These are phyloP conservation scores for Boulengeromyrus knoepffleri DNA, from an alignment of 2,113 vertebrate species.

Conservation along the genomic window DNA sequence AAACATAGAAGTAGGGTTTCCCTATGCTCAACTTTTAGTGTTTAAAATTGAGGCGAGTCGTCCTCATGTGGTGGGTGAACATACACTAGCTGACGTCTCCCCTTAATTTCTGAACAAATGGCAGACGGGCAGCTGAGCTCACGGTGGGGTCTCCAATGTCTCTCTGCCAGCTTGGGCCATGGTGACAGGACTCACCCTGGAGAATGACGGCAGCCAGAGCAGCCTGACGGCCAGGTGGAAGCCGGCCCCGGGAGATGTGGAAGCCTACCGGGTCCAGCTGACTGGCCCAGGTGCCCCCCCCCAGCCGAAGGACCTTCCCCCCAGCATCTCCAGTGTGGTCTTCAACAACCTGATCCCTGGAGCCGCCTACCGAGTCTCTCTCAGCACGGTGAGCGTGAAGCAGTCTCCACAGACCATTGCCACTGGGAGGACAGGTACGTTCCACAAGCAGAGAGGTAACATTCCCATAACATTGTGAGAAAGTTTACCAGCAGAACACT, in stretches of 20 bases:
- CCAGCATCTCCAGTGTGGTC: constrained; percentile 43
- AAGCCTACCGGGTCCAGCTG: constrained; percentile 62
- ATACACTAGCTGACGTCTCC: neutral
- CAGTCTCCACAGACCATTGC: constrained; percentile 58
- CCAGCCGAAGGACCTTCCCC: constrained; percentile 52
- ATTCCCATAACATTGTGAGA: neutral
- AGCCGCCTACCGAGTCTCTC: constrained; percentile 63
- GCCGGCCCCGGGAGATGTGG: constrained; percentile 66
- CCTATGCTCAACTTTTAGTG: neutral
- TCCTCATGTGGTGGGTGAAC: neutral
- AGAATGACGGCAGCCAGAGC: constrained; percentile 50
- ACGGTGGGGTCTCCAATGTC: neutral
- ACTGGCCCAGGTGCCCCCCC: constrained; percentile 48
- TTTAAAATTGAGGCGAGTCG: neutral
- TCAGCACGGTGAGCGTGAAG: constrained; percentile 64
- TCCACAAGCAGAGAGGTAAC: neutral
- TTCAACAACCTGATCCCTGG: constrained; percentile 71
- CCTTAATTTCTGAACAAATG: neutral
- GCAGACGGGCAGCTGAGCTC: neutral
- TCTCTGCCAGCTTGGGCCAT: constrained; percentile 60
- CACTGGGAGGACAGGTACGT: constrained; percentile 68
- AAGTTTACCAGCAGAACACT: neutral
- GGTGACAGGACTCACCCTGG: constrained; percentile 63
- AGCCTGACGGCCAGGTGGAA: constrained; percentile 72
- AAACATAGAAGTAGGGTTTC: neutral